These are phyloP conservation scores for Caenorhabditis becei DNA, from an alignment of 2,888 invertebrate species.

Conservation along the genomic window DNA sequence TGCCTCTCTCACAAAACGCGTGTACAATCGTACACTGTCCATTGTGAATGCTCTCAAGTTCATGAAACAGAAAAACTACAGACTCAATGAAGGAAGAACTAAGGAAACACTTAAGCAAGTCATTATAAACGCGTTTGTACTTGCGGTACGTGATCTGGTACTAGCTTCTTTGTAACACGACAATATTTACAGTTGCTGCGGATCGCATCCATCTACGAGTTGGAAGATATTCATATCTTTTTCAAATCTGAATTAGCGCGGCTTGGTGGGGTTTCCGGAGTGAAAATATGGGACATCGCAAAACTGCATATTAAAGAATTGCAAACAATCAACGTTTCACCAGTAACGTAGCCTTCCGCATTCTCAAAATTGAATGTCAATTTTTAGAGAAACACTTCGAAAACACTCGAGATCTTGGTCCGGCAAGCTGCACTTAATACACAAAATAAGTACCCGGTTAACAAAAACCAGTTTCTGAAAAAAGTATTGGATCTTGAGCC, in stretches of 20 bases:
- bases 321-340: not conserved
- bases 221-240: not conserved
- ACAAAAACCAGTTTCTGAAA: not conserved
- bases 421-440: not conserved
- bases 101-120: not conserved
- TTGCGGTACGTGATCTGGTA: not conserved
- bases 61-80: constrained; percentile 9
- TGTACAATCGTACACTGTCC: not conserved
- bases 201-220: not conserved
- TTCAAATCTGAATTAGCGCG: too few relatives aligned
- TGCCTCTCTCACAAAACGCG: not conserved
- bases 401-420: not conserved
- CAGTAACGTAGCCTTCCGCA: not conserved
- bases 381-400: not conserved
- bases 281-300: not conserved
- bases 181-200: not conserved
- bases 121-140: not conserved
- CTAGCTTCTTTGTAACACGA: not conserved
- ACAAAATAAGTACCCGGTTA: not conserved
- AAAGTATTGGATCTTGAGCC: not conserved
- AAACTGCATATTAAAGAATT: not conserved
- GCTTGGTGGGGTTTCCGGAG: not conserved
- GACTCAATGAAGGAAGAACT: not conserved
- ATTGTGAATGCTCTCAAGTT: not conserved
- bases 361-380: too few relatives aligned